These are phyloP conservation scores for Anastatus disparis DNA, from an alignment of 1,140 invertebrate genomes.

Conservation along the genomic window DNA sequence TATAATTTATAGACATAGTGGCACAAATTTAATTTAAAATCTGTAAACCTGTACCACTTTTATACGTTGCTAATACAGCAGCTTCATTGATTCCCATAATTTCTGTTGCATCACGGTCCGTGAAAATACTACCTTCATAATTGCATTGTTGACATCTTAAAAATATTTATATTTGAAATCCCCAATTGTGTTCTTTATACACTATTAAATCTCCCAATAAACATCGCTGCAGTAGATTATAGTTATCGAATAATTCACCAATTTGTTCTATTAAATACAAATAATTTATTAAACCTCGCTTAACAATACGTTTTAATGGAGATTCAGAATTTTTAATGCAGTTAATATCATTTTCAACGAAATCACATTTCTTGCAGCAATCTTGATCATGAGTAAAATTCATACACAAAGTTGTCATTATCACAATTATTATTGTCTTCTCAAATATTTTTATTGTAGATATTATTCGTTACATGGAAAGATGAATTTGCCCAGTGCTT, in stretches of 20 bases:
- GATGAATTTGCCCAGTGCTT: too few species aligned
- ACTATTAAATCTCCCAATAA: not conserved
- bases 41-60: not conserved
- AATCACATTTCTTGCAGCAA: too few species aligned
- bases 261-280: not conserved
- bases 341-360: too few species aligned
- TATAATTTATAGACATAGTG: not conserved
- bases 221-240: not conserved
- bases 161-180: not conserved
- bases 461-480: not conserved
- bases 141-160: not conserved
- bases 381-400: too few species aligned
- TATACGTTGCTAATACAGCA: not conserved
- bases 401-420: too few species aligned
- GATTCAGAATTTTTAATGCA: too few species aligned
- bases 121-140: not conserved
- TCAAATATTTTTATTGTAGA: not conserved
- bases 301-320: not conserved
- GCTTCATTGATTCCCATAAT: not conserved
- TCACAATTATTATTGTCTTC: not conserved
- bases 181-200: not conserved
- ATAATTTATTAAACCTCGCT: not conserved
- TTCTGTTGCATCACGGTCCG: not conserved
- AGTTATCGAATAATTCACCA: not conserved
- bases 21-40: not conserved